Conservation (phyloP, 2,113 vertebrate genomes). For the Brachionichthys hirsutus region DNA sequence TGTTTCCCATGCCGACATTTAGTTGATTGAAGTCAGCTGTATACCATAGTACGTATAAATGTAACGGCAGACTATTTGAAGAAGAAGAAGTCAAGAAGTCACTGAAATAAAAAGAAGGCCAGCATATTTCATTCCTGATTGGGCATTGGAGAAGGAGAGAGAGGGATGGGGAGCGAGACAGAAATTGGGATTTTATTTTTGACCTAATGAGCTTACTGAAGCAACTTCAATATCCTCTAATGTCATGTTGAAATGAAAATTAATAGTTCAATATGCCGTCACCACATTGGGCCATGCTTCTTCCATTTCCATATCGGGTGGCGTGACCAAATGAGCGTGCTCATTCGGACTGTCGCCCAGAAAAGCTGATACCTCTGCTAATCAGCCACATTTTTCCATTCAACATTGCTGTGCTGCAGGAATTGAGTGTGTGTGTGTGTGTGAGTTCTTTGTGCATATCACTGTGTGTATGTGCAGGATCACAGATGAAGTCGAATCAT, state of each 20-base stretch:
- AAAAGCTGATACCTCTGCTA: constrained; percentile 78
- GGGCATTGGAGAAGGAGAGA: constrained; percentile 40
- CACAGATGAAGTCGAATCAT: constrained; percentile 52
- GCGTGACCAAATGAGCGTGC: constrained; percentile 80
- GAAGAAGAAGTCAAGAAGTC: constrained; percentile 45
- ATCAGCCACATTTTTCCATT: constrained; percentile 78
- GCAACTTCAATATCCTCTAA: constrained; percentile 79
- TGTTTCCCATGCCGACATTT: constrained; percentile 7
- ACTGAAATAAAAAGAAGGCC: constrained; percentile 67
- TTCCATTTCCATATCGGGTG: constrained; percentile 78
- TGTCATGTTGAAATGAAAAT: constrained; percentile 83
- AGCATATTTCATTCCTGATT: constrained; percentile 66
- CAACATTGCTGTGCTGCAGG: constrained; percentile 53
- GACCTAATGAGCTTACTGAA: constrained; percentile 72
- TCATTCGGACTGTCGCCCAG: constrained; percentile 64
- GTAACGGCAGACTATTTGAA: constrained; percentile 42
- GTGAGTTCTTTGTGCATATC: constrained; percentile 11
- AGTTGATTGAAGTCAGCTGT: constrained; percentile 35
- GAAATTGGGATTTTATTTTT: constrained; percentile 50
- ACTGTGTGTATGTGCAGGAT: constrained; percentile 20
- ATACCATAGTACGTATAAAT: constrained; percentile 37
- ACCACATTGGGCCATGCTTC: constrained; percentile 67
- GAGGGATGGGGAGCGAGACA: constrained; percentile 32
- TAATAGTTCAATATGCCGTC: constrained; percentile 76
- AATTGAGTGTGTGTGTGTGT: constrained; percentile 43